Percentiles rank a stretch among this genome's conserved stretches.
Conservation (phyloP, 2,113 vertebrate genomes). For the Ariopsis seemanni region DNA sequence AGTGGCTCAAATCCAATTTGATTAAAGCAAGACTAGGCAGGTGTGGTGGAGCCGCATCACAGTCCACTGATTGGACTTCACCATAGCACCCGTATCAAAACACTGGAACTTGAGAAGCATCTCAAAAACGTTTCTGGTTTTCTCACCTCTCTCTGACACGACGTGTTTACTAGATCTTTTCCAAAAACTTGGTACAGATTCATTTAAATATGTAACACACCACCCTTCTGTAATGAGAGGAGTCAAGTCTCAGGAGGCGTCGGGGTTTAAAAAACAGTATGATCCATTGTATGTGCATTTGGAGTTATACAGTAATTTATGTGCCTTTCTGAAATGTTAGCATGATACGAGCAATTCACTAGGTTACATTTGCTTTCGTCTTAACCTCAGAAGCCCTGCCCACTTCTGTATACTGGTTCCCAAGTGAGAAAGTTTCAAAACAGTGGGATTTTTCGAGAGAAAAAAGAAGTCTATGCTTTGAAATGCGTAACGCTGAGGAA, state of each 20-base stretch:
- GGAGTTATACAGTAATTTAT: not conserved
- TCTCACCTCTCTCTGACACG: not conserved
- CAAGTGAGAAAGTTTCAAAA: not conserved
- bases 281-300: not conserved
- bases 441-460: not conserved
- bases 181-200: not conserved
- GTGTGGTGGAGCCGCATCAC: not conserved
- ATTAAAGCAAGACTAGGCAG: conserved; percentile 1
- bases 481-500: not conserved
- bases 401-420: not conserved
- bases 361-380: not conserved
- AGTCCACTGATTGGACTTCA: not conserved
- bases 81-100: conserved; percentile 1
- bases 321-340: not conserved
- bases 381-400: not conserved
- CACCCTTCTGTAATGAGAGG: not conserved
- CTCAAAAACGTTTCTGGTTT: not conserved
- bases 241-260: not conserved
- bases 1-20: not conserved
- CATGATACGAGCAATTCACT: not conserved
- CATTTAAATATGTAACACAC: not conserved
- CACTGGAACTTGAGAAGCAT: not conserved
- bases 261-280: not conserved
- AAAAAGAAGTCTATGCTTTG: not conserved
- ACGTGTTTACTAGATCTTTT: not conserved